Base-by-base conservation (phyloP, 1,140 invertebrate genomes). In the Radopholus similis region DNA sequence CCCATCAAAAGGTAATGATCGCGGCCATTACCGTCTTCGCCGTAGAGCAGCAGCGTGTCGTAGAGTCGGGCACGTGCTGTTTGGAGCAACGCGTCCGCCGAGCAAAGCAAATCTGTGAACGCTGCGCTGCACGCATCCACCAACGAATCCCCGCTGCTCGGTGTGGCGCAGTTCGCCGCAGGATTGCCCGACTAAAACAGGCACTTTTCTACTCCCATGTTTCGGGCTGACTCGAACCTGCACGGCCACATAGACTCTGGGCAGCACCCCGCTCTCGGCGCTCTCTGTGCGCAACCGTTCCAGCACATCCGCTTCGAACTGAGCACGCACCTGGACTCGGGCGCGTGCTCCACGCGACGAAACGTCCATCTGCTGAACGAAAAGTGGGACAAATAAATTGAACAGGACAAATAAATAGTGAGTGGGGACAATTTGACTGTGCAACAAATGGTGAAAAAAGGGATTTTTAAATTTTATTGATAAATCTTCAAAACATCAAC, bases 71-170 rank as follows among this genome's bases (percentile, higher is more conserved):
- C 35, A 18, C 47, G 28, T 6, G 59, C 65, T 57, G 63, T 53
- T 37, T 38, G 18, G 23, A 35, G 32, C 9, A 64, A 47, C 18
- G 35, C 37, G 53, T 78, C 59, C 5, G 67, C 70, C 44, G 74
- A 75, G 55, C 59, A n/a, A 18, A 64, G 30, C 21, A 76, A 26
- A 53, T n/a, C 13, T 18, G 56, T 18, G 59, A 78, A 76, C 53
- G 56, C 54, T 30, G 30, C 34, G 15, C 55, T 18, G 11, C 57
- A 32, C 40, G 77, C 66, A 44, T 73, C 69, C 32, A 74, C 23
- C 13, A 73, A 18, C 21, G 54, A 32, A 66, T 77, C 57, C 26
- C 68, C 64, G 18, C 38, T 67, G n/a, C 23, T 15, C 23, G 18
- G n/a, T 11, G 38, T 28, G 30, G 8, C 69, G 35, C 53, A 18